Base-by-base conservation (phyloP, 2,113 vertebrate genomes). In the Urocitellus parryii region DNA sequence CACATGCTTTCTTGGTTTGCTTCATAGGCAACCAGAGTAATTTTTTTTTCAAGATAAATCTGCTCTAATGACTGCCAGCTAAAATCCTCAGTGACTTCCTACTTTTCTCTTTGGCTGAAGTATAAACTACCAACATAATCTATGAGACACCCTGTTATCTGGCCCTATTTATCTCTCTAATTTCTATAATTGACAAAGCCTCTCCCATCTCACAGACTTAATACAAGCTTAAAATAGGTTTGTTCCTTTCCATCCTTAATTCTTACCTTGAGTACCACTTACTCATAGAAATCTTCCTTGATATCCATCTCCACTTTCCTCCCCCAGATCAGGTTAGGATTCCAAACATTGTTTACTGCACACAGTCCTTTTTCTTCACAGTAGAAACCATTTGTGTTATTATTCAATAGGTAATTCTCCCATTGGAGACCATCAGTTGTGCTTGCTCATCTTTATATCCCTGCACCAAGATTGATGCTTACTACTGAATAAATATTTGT, bases 311-410 rank as follows among this genome's bases (percentile, higher is more conserved):
- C 42, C 32, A 83, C n/a, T 70, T 1, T 37, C 27, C 51, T 79
- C 13, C 39, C 32, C 63, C 27, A 76, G 63, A 79, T 63, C 5
- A 72, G 1, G 0, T 78, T 53, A 53, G 16, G 61, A 58, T 94
- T 61, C 63, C 39, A 78, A 39, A 48, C 3, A 58, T 24, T 48
- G 51, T 56, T 67, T 88, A 72, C 27, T 37, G 4, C 13, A n/a
- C 8, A 45, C 16, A 73, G 14, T 25, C 73, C 2, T 24, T 73
- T 89, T 82, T 61, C 11, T 85, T 92, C 48, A 83, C 14, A 61
- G 70, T 11, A 80, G 67, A 96, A 92, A 91, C 73, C 27, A 80
- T 73, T 42, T 82, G 16, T 83, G 58, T 37, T 85, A 48, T 95
- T 76, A 85, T 78, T 80, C 37, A 86, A 29, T 1, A 67, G 58